Evolutionary conservation across 2,888 invertebrate genomes (phyloP), one percentile per base, ranked within the genome.

Genomic region (Ophraella communa): DNA sequence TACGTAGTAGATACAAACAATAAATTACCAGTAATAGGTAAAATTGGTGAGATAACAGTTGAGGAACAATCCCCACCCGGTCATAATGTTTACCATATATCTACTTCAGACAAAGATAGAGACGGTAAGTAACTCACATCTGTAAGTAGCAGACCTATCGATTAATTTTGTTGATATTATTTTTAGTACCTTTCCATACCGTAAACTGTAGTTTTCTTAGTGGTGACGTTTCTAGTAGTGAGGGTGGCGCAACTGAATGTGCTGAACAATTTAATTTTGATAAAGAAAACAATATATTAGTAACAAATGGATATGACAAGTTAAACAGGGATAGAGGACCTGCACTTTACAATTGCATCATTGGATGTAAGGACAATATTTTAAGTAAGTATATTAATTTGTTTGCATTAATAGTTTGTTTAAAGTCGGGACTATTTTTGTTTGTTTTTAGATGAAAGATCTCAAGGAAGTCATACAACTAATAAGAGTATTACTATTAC

Each of bases 1-100:
- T 76, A 79, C 59, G 86, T 89, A 14, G 83, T 84, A 1, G 89
- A 89, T 75, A 84, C 84, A 1, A 90, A 90, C 79, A 87, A 89
- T 78, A 85, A 87, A 73, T 66, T 70, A 11, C 89, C 87, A 0
- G 75, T 79, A 52, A 73, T 80, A 11, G 52, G 70, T 39, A 17
- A 84, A 69, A 47, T 0, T 77, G 74, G 0, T 80, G 49, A 0
- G 76, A 74, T 0, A 80, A 72, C 75, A 44, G 81, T 89, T 11
- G 81, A 78, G 65, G 88, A 89, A 80, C 84, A 87, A 73, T 83
- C 84, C 0, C 76, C 77, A 0, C 73, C 73, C 20, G 84, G 83
- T 0, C 79, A 80, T 4, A 65, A 77, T 0, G 81, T 88, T 11
- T 79, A 82, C 0, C 74, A 68, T 20, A 76, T 89, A 4, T 64